Percentiles rank a stretch among this genome's conserved stretches.
Evolutionary conservation across 2,797 vertebrate species (phyloP).

Genomic region (Anas capensis): DNA sequence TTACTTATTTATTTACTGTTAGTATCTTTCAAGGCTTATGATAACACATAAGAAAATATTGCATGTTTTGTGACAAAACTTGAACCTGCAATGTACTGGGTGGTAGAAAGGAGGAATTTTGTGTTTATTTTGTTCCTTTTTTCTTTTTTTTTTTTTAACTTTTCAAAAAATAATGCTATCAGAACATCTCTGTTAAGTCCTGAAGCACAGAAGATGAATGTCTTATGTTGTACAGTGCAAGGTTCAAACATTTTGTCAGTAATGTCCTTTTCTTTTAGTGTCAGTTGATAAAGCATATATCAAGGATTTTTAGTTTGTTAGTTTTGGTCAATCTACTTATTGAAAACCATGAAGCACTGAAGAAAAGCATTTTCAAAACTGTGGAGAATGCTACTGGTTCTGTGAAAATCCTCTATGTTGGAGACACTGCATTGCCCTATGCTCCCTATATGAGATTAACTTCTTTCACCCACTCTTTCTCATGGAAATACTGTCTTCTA

Average conservation of each 20-base stretch:
- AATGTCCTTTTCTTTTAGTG: not conserved
- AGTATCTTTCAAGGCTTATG: not conserved
- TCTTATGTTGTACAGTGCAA: not conserved
- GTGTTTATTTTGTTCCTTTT: no score
- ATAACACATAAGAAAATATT: not conserved
- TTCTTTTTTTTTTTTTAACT: no score
- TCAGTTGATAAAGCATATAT: not conserved
- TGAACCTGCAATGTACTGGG: not conserved
- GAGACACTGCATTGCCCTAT: not conserved
- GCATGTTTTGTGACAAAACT: not conserved
- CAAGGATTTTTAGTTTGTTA: not conserved
- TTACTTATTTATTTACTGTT: not conserved
- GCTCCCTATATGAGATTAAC: not conserved
- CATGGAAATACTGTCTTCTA: not conserved
- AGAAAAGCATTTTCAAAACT: not conserved
- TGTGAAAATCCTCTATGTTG: not conserved
- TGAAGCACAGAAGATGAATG: not conserved
- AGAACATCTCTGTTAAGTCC: not conserved
- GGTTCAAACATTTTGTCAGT: not conserved
- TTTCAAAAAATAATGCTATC: not conserved
- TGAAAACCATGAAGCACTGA: not conserved
- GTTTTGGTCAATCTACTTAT: not conserved
- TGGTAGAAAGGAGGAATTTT: not conserved
- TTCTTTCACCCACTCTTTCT: not conserved
- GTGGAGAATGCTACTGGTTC: not conserved